phyloP scores from a whole-genome alignment of 2,888 invertebrate genomes.

The Scaptomyza parva region DNA sequence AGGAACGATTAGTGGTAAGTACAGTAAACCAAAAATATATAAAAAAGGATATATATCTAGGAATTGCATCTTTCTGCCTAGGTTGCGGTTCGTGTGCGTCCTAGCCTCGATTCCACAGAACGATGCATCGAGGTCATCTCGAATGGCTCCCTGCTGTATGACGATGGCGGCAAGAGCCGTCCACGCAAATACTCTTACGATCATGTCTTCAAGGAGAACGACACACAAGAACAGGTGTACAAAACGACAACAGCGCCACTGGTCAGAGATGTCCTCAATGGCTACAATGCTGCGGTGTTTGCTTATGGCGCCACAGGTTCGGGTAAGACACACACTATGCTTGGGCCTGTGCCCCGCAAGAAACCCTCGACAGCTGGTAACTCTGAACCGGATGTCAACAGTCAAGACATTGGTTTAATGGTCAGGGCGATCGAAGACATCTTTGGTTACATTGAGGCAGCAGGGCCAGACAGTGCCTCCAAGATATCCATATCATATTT shows the following conservation, averaged over 20 bases:
- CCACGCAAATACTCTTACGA: constrained; percentile 96
- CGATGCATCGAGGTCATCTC: constrained; percentile 85
- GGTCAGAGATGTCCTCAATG: constrained; percentile 93
- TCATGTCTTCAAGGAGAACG: constrained; percentile 93
- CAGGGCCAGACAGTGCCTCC: constrained; percentile 76
- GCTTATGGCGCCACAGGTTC: constrained; percentile 88
- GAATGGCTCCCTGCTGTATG: constrained; percentile 83
- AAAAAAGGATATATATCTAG: not conserved
- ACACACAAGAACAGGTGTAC: constrained; percentile 94
- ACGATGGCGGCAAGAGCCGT: constrained; percentile 86
- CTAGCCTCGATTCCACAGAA: constrained; percentile 90
- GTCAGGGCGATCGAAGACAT: constrained; percentile 85
- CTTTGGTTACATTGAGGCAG: constrained; percentile 83
- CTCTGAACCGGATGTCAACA: constrained; percentile 72
- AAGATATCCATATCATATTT: constrained; percentile 94
- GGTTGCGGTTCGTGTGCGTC: constrained; percentile 96
- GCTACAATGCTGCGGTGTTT: constrained; percentile 97
- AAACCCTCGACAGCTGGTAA: constrained; percentile 73
- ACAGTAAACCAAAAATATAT: not conserved
- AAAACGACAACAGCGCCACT: constrained; percentile 93
- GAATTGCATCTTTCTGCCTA: constrained; percentile 19
- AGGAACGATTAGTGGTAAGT: constrained; percentile 84
- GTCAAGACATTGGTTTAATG: constrained; percentile 84
- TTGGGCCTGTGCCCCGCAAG: constrained; percentile 83
- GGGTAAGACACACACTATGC: constrained; percentile 85